A percentile compares a stretch with the other conserved stretches of the same genome.
Evolutionary conservation across 2,797 vertebrate genomes (phyloP).

Genomic region (Rhynchotus rufescens): DNA sequence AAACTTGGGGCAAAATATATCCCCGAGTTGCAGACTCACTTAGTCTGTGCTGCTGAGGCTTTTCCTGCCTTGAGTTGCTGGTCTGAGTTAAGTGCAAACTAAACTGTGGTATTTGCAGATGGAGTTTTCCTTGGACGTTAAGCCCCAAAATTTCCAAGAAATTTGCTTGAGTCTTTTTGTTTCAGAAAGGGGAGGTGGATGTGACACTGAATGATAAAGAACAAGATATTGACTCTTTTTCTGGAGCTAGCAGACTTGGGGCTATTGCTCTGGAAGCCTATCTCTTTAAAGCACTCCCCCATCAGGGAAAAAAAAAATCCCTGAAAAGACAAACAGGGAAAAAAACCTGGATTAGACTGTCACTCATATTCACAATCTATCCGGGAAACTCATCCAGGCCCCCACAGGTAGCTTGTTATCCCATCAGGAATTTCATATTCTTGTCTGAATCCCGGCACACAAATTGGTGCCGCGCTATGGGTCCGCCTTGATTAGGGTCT

Average conservation of each 20-base stretch:
- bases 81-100: neutral
- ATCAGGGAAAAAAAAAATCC: neutral
- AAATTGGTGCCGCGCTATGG: conserved; percentile 64
- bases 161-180: neutral
- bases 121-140: neutral
- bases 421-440: conserved; percentile 74
- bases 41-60: neutral
- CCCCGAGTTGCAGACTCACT: neutral
- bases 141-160: neutral
- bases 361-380: conserved; percentile 73
- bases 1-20: conserved; percentile 20
- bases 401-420: conserved; percentile 76
- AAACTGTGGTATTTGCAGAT: neutral
- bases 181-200: neutral
- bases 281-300: conserved; percentile 16
- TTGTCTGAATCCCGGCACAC: conserved; percentile 72
- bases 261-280: neutral
- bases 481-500: conserved; percentile 74
- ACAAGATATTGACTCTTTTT: neutral
- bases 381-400: conserved; percentile 66
- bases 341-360: conserved; percentile 74
- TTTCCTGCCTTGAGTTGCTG: neutral
- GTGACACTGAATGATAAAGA: neutral
- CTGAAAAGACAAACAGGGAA: conserved; percentile 10
- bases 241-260: neutral